These are phyloP conservation scores for Petrocephalus zakoni DNA, from an alignment of 2,113 vertebrate species.

Conservation along the genomic window DNA sequence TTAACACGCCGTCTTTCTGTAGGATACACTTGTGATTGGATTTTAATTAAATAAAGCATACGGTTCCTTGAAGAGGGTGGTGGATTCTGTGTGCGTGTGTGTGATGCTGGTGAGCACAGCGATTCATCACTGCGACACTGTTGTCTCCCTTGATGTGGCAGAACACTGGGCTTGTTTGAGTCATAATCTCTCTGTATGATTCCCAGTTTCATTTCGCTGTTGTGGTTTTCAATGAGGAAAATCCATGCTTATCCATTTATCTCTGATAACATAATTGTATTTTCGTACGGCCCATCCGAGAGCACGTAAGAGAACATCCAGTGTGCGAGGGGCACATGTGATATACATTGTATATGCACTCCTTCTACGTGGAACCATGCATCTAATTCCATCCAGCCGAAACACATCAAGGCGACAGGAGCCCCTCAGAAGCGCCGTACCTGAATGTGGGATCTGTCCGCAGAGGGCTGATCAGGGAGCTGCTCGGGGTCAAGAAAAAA, in stretches of 20 bases:
- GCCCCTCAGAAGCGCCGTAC: background rate
- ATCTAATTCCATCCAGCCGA: background rate
- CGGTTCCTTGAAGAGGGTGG: background rate
- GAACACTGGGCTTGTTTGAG: background rate
- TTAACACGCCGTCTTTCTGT: constrained; percentile 24
- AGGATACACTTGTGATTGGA: constrained; percentile 37
- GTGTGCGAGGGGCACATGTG: background rate
- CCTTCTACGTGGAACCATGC: background rate
- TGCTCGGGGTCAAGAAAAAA: background rate
- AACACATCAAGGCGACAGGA: background rate
- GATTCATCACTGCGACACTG: background rate
- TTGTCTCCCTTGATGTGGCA: background rate
- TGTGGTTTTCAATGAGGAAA: background rate
- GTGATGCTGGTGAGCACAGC: background rate
- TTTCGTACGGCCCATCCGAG: background rate
- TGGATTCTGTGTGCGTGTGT: background rate
- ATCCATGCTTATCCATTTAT: background rate
- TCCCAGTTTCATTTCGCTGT: background rate
- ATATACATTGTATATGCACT: background rate
- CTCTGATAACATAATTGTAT: background rate
- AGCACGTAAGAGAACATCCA: background rate
- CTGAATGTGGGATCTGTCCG: background rate
- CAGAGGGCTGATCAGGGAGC: too few relatives aligned
- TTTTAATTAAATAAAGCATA: constrained; percentile 49
- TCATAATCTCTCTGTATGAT: background rate